These are phyloP conservation scores for Tachysurus vachellii DNA, from an alignment of 2,113 vertebrate species.

Conservation along the genomic window DNA sequence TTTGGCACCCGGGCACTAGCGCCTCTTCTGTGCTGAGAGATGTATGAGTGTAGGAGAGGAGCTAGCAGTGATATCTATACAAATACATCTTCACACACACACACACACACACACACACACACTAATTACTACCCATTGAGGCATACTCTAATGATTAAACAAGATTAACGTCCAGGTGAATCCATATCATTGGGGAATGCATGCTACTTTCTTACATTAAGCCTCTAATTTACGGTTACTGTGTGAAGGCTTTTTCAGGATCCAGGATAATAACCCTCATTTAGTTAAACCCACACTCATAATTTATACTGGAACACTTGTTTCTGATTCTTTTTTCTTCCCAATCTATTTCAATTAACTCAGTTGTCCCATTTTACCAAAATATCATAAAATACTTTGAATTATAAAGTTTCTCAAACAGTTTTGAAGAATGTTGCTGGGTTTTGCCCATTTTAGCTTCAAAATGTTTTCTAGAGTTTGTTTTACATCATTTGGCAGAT, in stretches of 20 bases:
- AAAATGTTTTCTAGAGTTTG: not conserved
- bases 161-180: slow-evolving; percentile 41
- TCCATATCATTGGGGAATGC: slow-evolving; percentile 24
- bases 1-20: not conserved
- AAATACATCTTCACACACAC: not conserved
- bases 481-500: not conserved
- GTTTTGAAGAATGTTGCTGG: not conserved
- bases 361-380: slow-evolving; percentile 14
- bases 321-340: not conserved
- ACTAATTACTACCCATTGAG: slow-evolving; percentile 37
- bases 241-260: not conserved
- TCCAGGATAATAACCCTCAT: slow-evolving; percentile 48
- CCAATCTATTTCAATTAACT: slow-evolving; percentile 33
- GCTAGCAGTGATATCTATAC: not conserved
- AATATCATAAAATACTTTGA: not conserved
- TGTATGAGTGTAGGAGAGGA: not conserved
- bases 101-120: slow-evolving; percentile 21
- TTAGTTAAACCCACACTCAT: slow-evolving; percentile 43
- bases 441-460: not conserved
- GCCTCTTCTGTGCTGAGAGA: not conserved
- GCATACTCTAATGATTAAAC: slow-evolving; percentile 28
- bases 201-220: slow-evolving; percentile 47
- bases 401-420: slow-evolving; percentile 10
- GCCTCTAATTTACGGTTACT: slow-evolving; percentile 43
- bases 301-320: slow-evolving; percentile 24